Conservation (phyloP, 2,888 invertebrate species). For the Meloe dianella region DNA sequence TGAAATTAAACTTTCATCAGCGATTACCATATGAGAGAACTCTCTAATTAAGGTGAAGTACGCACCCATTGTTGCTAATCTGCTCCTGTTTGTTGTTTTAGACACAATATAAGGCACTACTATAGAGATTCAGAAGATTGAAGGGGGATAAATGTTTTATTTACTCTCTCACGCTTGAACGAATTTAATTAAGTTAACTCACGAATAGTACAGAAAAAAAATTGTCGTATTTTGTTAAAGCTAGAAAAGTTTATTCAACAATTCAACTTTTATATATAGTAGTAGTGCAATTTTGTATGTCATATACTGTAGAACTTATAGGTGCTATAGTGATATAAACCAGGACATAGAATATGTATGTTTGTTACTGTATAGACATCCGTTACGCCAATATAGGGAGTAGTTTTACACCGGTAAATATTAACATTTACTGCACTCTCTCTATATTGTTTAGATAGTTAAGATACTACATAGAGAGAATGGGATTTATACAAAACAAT, state of each 20-base stretch:
- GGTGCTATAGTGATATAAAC: slow-evolving; percentile 26
- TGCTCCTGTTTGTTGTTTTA: slow-evolving; percentile 33
- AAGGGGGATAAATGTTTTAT: neutral
- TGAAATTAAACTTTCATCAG: slow-evolving; percentile 62
- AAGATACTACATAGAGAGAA: slow-evolving; percentile 22
- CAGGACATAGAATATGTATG: slow-evolving; percentile 26
- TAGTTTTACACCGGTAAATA: slow-evolving; percentile 50
- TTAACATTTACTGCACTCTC: slow-evolving; percentile 43
- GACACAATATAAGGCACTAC: slow-evolving; percentile 21
- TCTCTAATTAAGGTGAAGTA: slow-evolving; percentile 60
- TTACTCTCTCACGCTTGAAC: neutral
- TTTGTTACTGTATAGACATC: slow-evolving; percentile 34
- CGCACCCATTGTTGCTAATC: slow-evolving; percentile 51
- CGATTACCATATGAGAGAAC: slow-evolving; percentile 61
- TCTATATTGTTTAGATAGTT: slow-evolving; percentile 26
- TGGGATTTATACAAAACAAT: slow-evolving; percentile 40
- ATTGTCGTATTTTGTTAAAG: neutral
- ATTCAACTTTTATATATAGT: neutral
- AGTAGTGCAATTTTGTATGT: neutral
- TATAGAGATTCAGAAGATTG: neutral
- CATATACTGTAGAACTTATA: neutral
- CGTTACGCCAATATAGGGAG: slow-evolving; percentile 44
- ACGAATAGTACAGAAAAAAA: slow-evolving; percentile 19
- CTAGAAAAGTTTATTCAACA: neutral
- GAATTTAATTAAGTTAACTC: slow-evolving; percentile 10